Evolutionary conservation across 2,797 vertebrate genomes (phyloP), one percentile per base, ranked within the genome.

Genomic region (Lepidocolaptes lacrymiger): DNA sequence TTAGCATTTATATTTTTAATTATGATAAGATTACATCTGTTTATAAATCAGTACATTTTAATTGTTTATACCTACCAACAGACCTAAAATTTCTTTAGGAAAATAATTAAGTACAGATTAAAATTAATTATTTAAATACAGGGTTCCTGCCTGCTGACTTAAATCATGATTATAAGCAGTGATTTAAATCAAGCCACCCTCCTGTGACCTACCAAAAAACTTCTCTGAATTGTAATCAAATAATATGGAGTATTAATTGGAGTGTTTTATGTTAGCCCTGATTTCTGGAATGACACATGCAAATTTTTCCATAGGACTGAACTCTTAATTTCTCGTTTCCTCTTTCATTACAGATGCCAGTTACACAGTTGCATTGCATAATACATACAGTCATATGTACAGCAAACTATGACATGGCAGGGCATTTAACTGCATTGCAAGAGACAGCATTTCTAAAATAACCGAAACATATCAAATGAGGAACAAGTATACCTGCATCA

Each of bases 161-260:
- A 79, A 89, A 87, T 74, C n/a, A 44, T 79, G 7, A 94, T 91
- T 93, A 75, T 67, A 92, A 91, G 52, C 56, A 12, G 52, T 46
- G 84, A 89, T 77, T 93, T 92, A 89, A 92, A 92, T 91, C 52
- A 85, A 92, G 56, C 32, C 37, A 64, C 54, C 91, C 80, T 74
- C 73, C 90, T 96, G 94, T 0, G 24, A 87, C 41, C 61, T 87
- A 87, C 91, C 77, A 91, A 94, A 95, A 95, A 94, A 82, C 41
- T 94, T 95, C 80, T 39, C 83, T 85, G 74, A 91, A 94, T 85
- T 80, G 20, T 93, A 92, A 93, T 94, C 44, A 89, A 95, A 89
- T 93, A 91, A 91, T 93, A 82, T 52, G 49, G 63, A 79, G 13
- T 20, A 48, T 52, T 94, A 95, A 95, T 91, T 89, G 27, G 15